Evolutionary conservation across 23 tunicate genomes (phyloP), one percentile per base, ranked within the genome.

Genomic region (Botrylloides violaceus): DNA sequence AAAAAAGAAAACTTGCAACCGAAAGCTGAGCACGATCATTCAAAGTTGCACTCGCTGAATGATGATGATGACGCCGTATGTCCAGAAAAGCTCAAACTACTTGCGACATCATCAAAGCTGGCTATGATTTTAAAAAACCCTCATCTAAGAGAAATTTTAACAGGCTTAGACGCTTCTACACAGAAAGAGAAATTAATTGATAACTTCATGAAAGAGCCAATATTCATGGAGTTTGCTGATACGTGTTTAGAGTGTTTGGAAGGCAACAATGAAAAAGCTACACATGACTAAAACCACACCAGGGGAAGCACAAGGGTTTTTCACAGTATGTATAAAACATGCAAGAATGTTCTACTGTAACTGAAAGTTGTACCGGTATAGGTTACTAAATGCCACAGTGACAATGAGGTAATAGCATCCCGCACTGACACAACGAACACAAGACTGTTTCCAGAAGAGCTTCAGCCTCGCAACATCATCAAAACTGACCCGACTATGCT

Each of bases 211-310:
- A 81, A 87, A 23, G 95, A 87, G 57, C 87, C 86, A 5, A 81
- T 87, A 5, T 87, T 87, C 64, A 70, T 87, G 53, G 95, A 87
- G 61, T 87, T 87, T 76, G 95, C 87, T n/a, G 83, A 87, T 43
- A 57, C 34, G 15, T 87, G 95, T 48, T 65, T 87, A 29, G 56
- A 71, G 21, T 33, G 56, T 6, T 76, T 86, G 53, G 12, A 43
- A 15, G 15, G 53, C 53, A 15, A n/a, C n/a, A n/a, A n/a, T n/a
- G n/a, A n/a, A n/a, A n/a, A n/a, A n/a, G n/a, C n/a, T n/a, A n/a
- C n/a, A n/a, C n/a, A n/a, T n/a, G n/a, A n/a, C n/a, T n/a, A n/a
- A n/a, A n/a, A n/a, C n/a, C n/a, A n/a, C n/a, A n/a, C n/a, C n/a
- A n/a, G n/a, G n/a, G n/a, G n/a, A n/a, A n/a, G n/a, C n/a, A n/a